Conservation (phyloP, 2,797 vertebrate genomes). For the Alectoris magna region DNA sequence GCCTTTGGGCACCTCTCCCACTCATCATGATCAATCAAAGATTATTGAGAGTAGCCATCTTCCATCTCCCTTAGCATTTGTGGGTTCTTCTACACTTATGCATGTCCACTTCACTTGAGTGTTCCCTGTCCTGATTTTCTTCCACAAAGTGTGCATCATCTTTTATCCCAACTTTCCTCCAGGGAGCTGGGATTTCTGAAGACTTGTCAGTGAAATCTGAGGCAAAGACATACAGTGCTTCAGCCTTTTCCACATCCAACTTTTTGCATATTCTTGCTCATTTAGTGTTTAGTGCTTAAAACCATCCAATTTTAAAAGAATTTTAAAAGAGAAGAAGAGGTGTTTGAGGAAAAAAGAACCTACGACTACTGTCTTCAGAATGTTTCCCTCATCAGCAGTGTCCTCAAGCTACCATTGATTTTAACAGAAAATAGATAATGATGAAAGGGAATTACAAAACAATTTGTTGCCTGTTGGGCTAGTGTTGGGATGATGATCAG, state of each 20-base stretch:
- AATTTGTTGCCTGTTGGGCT: not conserved
- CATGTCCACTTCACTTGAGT: no score
- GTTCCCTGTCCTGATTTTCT: no score
- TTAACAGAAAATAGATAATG: not conserved
- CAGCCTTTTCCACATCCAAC: not conserved
- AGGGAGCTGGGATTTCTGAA: not conserved
- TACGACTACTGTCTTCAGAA: not conserved
- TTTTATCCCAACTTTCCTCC: no score
- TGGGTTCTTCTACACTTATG: no score
- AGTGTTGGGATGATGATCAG: not conserved
- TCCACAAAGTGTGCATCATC: no score
- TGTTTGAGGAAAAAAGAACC: not conserved
- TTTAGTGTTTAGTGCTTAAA: not conserved
- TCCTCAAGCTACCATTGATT: not conserved
- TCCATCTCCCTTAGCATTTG: no score
- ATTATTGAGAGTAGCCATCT: no score
- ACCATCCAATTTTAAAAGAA: not conserved
- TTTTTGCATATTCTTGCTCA: not conserved
- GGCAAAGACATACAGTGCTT: not conserved
- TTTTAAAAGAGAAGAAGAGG: not conserved
- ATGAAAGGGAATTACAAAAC: not conserved
- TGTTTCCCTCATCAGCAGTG: not conserved
- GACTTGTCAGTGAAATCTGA: not conserved
- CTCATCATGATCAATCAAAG: no score
- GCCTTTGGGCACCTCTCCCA: no score